Evolutionary conservation across 2,888 invertebrate species (phyloP).

Genomic region (Dasypolia templi): DNA sequence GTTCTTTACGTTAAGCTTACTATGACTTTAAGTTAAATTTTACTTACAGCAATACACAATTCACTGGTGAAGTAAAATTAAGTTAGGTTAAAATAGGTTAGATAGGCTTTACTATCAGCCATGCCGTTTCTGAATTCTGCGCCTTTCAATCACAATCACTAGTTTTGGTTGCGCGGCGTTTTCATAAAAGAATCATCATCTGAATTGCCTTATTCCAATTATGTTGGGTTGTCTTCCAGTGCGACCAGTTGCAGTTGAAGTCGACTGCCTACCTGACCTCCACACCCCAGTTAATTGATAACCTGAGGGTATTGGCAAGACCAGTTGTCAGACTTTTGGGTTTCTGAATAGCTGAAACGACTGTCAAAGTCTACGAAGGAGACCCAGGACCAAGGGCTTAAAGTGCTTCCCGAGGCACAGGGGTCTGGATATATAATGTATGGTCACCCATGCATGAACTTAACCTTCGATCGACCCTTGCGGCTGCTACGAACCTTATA

Average conservation of each 20-base stretch:
- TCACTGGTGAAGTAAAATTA: too few relatives aligned
- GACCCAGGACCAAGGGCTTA: too few relatives aligned
- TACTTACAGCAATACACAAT: too few relatives aligned
- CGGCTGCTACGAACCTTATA: not conserved
- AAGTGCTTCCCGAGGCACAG: too few relatives aligned
- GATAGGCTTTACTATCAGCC: not conserved
- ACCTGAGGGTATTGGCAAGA: too few relatives aligned
- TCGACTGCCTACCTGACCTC: not conserved
- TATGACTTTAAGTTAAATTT: too few relatives aligned
- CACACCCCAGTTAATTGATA: too few relatives aligned
- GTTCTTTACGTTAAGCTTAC: too few relatives aligned
- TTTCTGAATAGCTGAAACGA: not conserved
- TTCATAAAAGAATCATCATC: not conserved
- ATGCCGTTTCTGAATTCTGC: not conserved
- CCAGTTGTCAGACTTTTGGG: not conserved
- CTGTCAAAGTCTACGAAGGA: not conserved
- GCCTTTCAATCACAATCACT: not conserved
- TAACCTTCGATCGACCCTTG: not conserved
- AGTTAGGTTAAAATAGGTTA: not conserved
- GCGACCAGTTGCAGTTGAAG: not conserved
- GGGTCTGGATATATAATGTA: not conserved
- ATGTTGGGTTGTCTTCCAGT: not conserved
- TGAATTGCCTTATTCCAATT: not conserved
- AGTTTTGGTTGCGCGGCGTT: not conserved
- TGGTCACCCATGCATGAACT: not conserved